A percentile compares a stretch with the other conserved stretches of the same genome.
Evolutionary conservation across 2,888 invertebrate genomes (phyloP).

Genomic region (Drosophila differens): DNA sequence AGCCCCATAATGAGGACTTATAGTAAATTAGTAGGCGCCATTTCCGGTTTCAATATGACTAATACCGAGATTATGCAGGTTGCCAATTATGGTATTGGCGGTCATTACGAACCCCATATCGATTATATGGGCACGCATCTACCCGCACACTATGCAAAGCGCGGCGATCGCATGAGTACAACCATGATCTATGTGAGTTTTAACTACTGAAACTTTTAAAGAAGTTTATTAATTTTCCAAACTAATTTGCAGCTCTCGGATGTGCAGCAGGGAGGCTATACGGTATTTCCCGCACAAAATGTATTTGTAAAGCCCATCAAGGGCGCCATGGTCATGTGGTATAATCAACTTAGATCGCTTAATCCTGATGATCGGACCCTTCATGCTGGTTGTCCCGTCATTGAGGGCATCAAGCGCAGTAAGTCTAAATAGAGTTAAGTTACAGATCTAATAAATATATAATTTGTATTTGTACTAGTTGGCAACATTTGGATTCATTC

Average conservation of each 20-base stretch:
- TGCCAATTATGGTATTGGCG: conserved; percentile 99
- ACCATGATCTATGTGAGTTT: conserved; percentile 96
- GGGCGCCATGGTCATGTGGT: conserved; percentile 96
- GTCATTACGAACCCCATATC: conserved; percentile 98
- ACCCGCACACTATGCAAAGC: fast-evolving
- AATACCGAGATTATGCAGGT: conserved; percentile 98
- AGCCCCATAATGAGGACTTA: conserved; percentile 42
- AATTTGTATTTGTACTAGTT: conserved; percentile 85
- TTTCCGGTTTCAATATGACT: conserved; percentile 93
- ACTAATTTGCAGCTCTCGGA: conserved; percentile 92
- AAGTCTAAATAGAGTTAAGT: conserved; percentile 64
- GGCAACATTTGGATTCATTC: conserved; percentile 96
- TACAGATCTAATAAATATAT: not conserved
- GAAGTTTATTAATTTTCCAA: not conserved
- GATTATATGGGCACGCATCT: conserved; percentile 89
- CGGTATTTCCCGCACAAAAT: conserved; percentile 96
- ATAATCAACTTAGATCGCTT: conserved; percentile 94
- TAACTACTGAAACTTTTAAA: fast-evolving
- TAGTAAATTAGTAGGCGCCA: conserved; percentile 86
- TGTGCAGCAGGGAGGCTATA: conserved; percentile 98
- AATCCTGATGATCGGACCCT: conserved; percentile 94
- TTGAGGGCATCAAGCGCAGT: conserved; percentile 98
- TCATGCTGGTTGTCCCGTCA: conserved; percentile 98
- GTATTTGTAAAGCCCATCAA: conserved; percentile 94
- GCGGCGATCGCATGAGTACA: conserved; percentile 93